Base-by-base conservation (phyloP, 2,888 invertebrate genomes). In the Sipunculus nudus region DNA sequence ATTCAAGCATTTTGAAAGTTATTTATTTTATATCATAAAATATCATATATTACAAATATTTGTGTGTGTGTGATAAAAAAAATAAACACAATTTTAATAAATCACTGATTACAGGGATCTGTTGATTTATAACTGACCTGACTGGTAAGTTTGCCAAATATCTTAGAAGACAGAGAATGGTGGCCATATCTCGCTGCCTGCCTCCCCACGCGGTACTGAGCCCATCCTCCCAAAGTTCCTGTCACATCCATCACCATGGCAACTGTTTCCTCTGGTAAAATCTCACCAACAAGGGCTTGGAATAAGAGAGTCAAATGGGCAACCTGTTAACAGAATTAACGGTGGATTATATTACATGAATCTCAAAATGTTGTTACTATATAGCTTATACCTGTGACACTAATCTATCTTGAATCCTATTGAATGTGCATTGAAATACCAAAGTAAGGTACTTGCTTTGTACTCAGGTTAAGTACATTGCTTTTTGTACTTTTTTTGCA, bases 101-200 rank as follows among this genome's bases (percentile, higher is more conserved):
- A n/a, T n/a, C n/a, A n/a, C n/a, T n/a, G n/a, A n/a, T n/a, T n/a
- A n/a, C n/a, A n/a, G n/a, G n/a, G n/a, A n/a, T n/a, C n/a, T n/a
- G n/a, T n/a, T n/a, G n/a, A n/a, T n/a, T n/a, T n/a, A n/a, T 13
- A 29, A 66, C 66, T 41, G 8, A 81, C 82, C 67, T 75, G 67
- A 46, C 88, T 88, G 2, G 89, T 87, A 29, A 92, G 83, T 45
- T 86, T 86, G 28, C 86, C 84, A 73, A 91, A 88, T 32, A 92
- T 87, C 5, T 85, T 84, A 0, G 89, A 88, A 0, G 91, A 91
- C 26, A 92, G 84, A 49, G 86, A 86, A 75, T 92, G 92, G 79
- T 93, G 93, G 0, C 92, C 92, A 79, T 92, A 82, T 53, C 94
- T 88, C 21, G 93, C 88, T 0, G 94, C 94, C 16, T 93, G 92